Base-by-base conservation (phyloP, 2,888 invertebrate species). In the Biston betularia region DNA sequence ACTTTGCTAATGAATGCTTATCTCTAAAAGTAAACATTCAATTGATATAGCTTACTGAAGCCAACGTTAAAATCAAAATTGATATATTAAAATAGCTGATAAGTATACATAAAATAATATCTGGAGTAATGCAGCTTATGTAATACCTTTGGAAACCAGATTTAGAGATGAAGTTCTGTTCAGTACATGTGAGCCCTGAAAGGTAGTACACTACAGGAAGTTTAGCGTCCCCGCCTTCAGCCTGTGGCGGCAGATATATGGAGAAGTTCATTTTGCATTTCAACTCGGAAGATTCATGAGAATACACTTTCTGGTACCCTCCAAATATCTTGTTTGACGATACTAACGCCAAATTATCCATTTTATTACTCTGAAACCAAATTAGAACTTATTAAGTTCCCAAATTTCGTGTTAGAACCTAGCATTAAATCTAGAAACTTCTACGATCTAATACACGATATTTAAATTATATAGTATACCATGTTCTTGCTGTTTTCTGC, bases 101-200 rank as follows among this genome's bases (percentile, higher is more conserved):
- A 53, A 46, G 48, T 49, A 45, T 40, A 11, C 24, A 24, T 24
- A 24, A 2, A 24, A n/a, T n/a, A 24, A 24, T 24, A 24, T 1
- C 24, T 24, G 24, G n/a, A 1, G 14, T 9, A 49, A 11, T 40
- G 38, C n/a, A 42, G 45, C 24, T 62, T 66, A 71, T 45, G 35
- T 45, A 61, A 5, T 84, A 94, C 91, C 95, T 95, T 93, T 99
- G 99, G 70, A 97, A 97, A n/a, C 99, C 99, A 53, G 98, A 96
- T 91, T 99, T 99, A 58, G 97, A 96, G 71, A 99, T 96, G 83
- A 99, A 99, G 92, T 99, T 99, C 81, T 97, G 97, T 88, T 99
- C 99, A 11, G 96, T 98, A 87, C 99, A 99, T 0, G 97, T 97
- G 40, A 99, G 93, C 0, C 99, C 98, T 46, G 98, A 98, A 0